These are phyloP conservation scores for Acronicta alni DNA, from an alignment of 2,888 invertebrate species.

Conservation along the genomic window DNA sequence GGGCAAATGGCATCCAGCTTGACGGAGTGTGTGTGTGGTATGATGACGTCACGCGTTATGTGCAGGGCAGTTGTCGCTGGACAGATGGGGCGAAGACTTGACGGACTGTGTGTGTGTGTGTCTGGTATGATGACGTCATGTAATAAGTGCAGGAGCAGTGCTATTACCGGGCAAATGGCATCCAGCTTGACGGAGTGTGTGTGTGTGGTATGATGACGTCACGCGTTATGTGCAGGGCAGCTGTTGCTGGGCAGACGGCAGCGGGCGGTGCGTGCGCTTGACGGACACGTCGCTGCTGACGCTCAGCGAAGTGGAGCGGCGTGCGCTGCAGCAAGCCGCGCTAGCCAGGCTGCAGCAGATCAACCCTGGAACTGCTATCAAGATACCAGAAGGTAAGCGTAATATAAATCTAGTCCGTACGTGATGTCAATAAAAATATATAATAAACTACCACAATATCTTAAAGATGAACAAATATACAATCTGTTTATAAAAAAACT, in stretches of 20 bases:
- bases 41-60: no score
- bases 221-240: conserved; percentile 92
- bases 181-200: background rate
- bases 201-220: conserved; percentile 80
- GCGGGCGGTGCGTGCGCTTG: conserved; percentile 92
- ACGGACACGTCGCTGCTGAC: conserved; percentile 92
- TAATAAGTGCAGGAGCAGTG: background rate
- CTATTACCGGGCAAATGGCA: no score
- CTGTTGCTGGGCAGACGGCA: conserved; percentile 93
- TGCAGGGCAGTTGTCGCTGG: conserved; percentile 93
- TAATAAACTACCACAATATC: no score
- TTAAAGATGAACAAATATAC: no score
- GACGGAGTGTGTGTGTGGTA: conserved; percentile 23
- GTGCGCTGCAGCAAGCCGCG: conserved; percentile 95
- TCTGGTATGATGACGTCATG: conserved; percentile 67
- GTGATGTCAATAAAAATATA: no score
- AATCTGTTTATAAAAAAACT: no score
- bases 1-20: no score
- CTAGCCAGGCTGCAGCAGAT: conserved; percentile 95
- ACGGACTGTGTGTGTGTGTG: conserved; percentile 92
- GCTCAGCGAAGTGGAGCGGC: conserved; percentile 93
- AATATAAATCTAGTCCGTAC: no score
- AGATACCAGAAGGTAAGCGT: conserved; percentile 93
- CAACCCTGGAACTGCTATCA: conserved; percentile 94
- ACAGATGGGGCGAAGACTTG: no score